These are phyloP conservation scores for Pica pica DNA, from an alignment of 2,113 vertebrate genomes.

Conservation along the genomic window DNA sequence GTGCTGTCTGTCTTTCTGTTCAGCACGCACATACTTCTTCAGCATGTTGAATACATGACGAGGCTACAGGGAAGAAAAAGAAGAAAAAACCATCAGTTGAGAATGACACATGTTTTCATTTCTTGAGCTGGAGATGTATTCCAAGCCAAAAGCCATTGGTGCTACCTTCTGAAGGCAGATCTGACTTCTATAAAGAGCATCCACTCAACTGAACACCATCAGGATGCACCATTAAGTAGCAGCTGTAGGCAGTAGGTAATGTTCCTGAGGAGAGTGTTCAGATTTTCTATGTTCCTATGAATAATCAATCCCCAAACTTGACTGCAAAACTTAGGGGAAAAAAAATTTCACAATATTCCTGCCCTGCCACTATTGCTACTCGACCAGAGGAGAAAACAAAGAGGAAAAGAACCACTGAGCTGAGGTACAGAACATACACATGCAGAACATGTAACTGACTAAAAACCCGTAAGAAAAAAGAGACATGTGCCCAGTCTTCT, in stretches of 20 bases:
- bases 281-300: not conserved
- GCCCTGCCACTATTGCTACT: not conserved
- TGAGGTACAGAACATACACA: not conserved
- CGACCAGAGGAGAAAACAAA: not conserved
- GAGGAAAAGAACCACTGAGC: not conserved
- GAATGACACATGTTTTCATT: not conserved
- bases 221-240: not conserved
- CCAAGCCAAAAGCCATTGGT: not conserved
- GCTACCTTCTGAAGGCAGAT: not conserved
- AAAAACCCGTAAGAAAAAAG: not conserved
- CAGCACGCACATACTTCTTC: conserved; percentile 96
- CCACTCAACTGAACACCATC: not conserved
- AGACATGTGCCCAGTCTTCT: not conserved
- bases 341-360: not conserved
- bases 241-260: not conserved
- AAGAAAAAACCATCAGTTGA: not conserved
- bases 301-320: not conserved
- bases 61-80: conserved; percentile 71
- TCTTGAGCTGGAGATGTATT: not conserved
- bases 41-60: conserved; percentile 94
- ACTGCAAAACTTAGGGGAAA: not conserved
- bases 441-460: not conserved
- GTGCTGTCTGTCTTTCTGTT: conserved; percentile 97
- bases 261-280: not conserved
- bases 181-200: not conserved